Conservation (phyloP, 2,888 invertebrate genomes). For the Drosophila nigritarsus region DNA sequence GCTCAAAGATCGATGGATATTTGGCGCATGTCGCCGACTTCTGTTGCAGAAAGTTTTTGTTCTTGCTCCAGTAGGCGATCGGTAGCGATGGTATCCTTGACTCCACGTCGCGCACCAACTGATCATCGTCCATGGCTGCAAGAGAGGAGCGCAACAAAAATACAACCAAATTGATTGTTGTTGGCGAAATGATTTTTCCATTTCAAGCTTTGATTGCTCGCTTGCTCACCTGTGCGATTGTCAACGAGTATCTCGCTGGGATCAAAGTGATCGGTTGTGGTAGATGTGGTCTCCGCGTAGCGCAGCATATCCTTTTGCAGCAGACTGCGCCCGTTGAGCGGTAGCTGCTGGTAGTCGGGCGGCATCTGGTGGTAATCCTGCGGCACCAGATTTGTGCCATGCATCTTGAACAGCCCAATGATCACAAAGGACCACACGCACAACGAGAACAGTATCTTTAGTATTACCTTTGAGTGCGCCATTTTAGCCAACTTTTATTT, state of each 20-base stretch:
- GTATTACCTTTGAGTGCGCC: slow-evolving; percentile 84
- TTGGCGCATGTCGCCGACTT: slow-evolving; percentile 91
- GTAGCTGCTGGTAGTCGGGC: slow-evolving; percentile 83
- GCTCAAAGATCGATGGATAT: slow-evolving; percentile 94
- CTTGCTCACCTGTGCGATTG: slow-evolving; percentile 84
- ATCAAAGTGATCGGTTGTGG: slow-evolving; percentile 85
- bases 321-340: slow-evolving; percentile 84
- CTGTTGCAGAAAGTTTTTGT: slow-evolving; percentile 87
- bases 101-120: slow-evolving; percentile 91
- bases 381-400: slow-evolving; percentile 83
- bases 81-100: slow-evolving; percentile 93
- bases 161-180: not conserved
- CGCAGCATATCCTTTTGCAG: slow-evolving; percentile 84
- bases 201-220: not conserved
- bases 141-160: not conserved
- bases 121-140: slow-evolving; percentile 88
- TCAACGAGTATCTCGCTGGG: slow-evolving; percentile 85
- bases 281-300: slow-evolving; percentile 84
- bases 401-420: slow-evolving; percentile 85
- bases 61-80: slow-evolving; percentile 93
- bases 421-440: slow-evolving; percentile 85
- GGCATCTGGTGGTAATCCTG: slow-evolving; percentile 83
- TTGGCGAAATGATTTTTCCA: not conserved
- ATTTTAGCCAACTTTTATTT: slow-evolving; percentile 62
- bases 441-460: slow-evolving; percentile 84